Base-by-base conservation (phyloP, 2,888 invertebrate species). In the Microdon myrmicae region DNA sequence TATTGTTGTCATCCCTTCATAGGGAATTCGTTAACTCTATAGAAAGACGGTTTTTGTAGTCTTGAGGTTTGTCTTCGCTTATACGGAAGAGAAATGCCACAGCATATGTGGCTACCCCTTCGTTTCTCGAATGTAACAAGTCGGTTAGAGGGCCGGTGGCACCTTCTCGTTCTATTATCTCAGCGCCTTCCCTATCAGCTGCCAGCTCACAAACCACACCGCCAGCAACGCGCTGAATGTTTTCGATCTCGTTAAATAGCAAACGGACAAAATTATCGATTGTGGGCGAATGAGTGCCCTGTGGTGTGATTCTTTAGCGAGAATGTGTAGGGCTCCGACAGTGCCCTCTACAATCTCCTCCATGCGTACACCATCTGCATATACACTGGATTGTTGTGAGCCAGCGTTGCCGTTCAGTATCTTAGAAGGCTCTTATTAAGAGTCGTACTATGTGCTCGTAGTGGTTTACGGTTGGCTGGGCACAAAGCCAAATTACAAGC, bases 301-400 rank as follows among this genome's bases (percentile, higher is more conserved):
- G 82, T 96, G 97, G 80, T 94, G 90, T 12, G 90, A 87, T 82
- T 99, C 98, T 43, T 96, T 83, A 1, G 97, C 97, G 67, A 99
- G 84, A 75, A 98, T 96, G 79, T 99, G 98, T 61, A 99, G 84
- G 9, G 98, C 98, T 1, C 97, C 98, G 3, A 98, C 96, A 0
- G 96, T 95, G 16, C 96, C 96, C 80, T 99, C 99, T 9, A 99
- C 95, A 68, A 99, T 96, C 81, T 99, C 98, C 75, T 98, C 96
- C 97, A 98, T 97, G 29, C 96, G 88, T 4, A 99, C 97, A 9
- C 98, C 98, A 80, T 97, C 95, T 0, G 94, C 92, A 79, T 94
- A 94, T 1, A 90, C 90, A 4, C 87, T 88, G 10, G 86, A 84
- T 69, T 85, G 86, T 74, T 86, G 87, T 54, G 89, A 80, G 56